Conservation (phyloP, 2,888 invertebrate genomes). For the Caenorhabditis uteleia region DNA sequence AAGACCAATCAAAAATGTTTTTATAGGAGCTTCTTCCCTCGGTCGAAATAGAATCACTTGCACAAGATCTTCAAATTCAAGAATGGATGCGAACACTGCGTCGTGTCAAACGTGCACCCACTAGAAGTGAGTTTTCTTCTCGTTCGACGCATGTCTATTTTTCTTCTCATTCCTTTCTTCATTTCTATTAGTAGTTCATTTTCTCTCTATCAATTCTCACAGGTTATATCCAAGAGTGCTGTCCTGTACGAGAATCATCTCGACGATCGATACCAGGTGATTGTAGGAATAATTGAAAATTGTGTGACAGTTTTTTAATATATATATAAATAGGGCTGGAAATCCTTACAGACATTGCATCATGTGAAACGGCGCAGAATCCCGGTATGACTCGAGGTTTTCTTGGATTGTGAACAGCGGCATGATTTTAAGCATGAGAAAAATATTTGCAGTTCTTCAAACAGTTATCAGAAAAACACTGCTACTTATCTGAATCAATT, state of each 20-base stretch:
- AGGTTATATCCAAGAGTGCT: constrained; percentile 55
- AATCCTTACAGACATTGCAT: too few relatives aligned
- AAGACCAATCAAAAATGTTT: neutral
- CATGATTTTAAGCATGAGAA: too few relatives aligned
- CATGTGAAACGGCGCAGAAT: too few relatives aligned
- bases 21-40: constrained; percentile 39
- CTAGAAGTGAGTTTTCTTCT: constrained; percentile 52
- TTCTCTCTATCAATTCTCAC: constrained; percentile 6
- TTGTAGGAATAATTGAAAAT: neutral
- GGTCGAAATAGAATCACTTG: constrained; percentile 32
- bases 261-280: constrained; percentile 48
- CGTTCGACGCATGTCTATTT: constrained; percentile 10
- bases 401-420: too few relatives aligned
- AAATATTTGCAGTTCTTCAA: too few relatives aligned
- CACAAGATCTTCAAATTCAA: constrained; percentile 58
- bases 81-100: constrained; percentile 64
- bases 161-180: constrained; percentile 9
- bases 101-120: constrained; percentile 58
- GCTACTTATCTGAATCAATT: too few relatives aligned
- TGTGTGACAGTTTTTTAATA: too few relatives aligned
- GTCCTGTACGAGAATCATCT: constrained; percentile 38
- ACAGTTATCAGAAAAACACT: too few relatives aligned
- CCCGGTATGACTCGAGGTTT: too few relatives aligned
- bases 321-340: too few relatives aligned
- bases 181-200: constrained; percentile 5